Evolutionary conservation across 1,140 invertebrate species (phyloP), one percentile per base, ranked within the genome.

Genomic region (Oncopodura yosiiana): DNA sequence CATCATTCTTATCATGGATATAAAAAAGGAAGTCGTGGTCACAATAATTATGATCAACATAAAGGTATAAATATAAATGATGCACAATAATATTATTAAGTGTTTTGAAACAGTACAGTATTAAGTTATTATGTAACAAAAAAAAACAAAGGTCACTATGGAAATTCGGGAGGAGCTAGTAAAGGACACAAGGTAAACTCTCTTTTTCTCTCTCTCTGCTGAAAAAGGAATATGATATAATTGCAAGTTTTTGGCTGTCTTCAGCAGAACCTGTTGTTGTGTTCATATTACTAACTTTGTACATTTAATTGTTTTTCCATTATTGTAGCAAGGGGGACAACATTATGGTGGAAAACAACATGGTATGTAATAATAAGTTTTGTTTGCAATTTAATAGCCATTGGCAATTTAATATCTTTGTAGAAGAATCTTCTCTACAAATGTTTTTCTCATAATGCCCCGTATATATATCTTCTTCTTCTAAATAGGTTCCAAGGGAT

Each of bases 11-110:
- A 58, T 14, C 38, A 52, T 21, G 61, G 61, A 5, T 59, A 62
- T 36, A 62, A 62, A 34, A 62, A 62, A 30, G 56, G 53, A 2
- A 39, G 56, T 19, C 11, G 24, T n/a, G 61, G 61, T 0, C 61
- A 62, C 37, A 16, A 41, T 11, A 56, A 56, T 23, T 53, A 55
- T 12, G 57, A 56, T 42, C 60, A 61, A 19, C 51, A 62, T 12
- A 58, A 62, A n/a, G 43, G 30, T n/a, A 34, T n/a, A n/a, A n/a
- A n/a, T n/a, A n/a, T n/a, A n/a, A n/a, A n/a, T n/a, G n/a, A n/a
- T n/a, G n/a, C n/a, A n/a, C n/a, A n/a, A n/a, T n/a, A n/a, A n/a
- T n/a, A n/a, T n/a, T n/a, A n/a, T n/a, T n/a, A n/a, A n/a, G n/a
- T n/a, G n/a, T n/a, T n/a, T n/a, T n/a, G n/a, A n/a, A n/a, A n/a